Evolutionary conservation across 2,113 vertebrate species (phyloP), one percentile per base, ranked within the genome.

Genomic region (Labeo rohita): DNA sequence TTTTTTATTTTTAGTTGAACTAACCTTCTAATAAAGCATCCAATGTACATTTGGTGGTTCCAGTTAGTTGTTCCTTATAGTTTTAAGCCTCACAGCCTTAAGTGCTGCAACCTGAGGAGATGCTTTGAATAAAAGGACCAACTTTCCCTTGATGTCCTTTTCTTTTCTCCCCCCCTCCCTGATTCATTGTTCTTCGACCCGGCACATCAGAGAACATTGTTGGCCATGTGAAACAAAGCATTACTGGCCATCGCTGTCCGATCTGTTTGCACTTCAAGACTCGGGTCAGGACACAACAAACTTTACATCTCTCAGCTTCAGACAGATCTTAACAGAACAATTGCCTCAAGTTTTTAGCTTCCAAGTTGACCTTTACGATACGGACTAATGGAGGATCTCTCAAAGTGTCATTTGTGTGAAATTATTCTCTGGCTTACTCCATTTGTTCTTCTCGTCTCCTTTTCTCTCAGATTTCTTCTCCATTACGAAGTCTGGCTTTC

Each of bases 211-310:
- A 56, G 87, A 89, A 88, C 77, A 80, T 84, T 54, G 73, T 72
- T 81, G 43, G 87, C 89, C 66, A 87, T 13, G 43, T 87, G 90
- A 85, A 88, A 91, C 88, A 86, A 79, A 87, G 88, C 92, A 91
- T 92, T 91, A 87, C 91, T 92, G 88, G 87, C 72, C 88, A 85
- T 66, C 73, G 63, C 86, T n/a, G 87, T 90, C 86, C 86, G 15
- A 85, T 91, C 86, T 85, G 54, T 86, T 86, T 88, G 59, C 56
- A 16, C 84, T 86, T 85, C 34, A 28, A 3, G 85, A 66, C 63
- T 85, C 21, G 1, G 88, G 89, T 89, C 83, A 18, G 0, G 70
- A 76, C 81, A 49, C 13, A 81, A 50, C 43, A 66, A 66, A 50
- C 88, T 88, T 59, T 90, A 84, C 87, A 61, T 76, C 18, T 34